phyloP scores from a whole-genome alignment of 2,888 invertebrate genomes.

The Lagria hirta region DNA sequence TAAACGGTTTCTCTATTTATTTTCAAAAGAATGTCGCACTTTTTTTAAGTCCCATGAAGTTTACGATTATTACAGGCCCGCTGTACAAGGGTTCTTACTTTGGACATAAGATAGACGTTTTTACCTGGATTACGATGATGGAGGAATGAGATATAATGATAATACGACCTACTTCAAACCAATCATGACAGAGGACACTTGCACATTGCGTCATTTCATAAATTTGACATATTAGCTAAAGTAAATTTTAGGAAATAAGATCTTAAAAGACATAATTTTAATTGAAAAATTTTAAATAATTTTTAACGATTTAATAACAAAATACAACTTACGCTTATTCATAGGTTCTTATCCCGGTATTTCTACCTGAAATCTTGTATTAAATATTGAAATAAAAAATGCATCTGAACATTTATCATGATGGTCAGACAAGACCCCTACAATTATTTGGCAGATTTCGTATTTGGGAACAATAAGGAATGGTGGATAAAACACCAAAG shows the following conservation, averaged over 20 bases:
- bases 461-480: conserved; percentile 44
- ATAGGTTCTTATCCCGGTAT: no score
- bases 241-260: no score
- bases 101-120: conserved; percentile 34
- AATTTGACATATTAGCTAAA: no score
- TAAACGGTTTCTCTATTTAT: conserved; percentile 20
- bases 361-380: no score
- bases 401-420: conserved; percentile 47
- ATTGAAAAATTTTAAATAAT: no score
- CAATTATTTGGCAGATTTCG: conserved; percentile 51
- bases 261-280: no score
- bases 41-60: conserved; percentile 18
- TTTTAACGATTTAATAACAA: no score
- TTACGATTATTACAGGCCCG: conserved; percentile 25
- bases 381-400: no score
- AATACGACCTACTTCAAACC: conserved; percentile 49
- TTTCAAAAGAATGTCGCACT: conserved; percentile 25
- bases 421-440: conserved; percentile 43
- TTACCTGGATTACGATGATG: conserved; percentile 45
- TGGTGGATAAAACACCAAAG: conserved; percentile 29
- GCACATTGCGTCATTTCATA: conserved; percentile 37
- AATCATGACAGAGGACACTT: conserved; percentile 45
- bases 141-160: conserved; percentile 46
- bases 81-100: conserved; percentile 11
- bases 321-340: no score